Conservation (phyloP, 1,140 invertebrate species). For the Luehdorfia chinensis region DNA sequence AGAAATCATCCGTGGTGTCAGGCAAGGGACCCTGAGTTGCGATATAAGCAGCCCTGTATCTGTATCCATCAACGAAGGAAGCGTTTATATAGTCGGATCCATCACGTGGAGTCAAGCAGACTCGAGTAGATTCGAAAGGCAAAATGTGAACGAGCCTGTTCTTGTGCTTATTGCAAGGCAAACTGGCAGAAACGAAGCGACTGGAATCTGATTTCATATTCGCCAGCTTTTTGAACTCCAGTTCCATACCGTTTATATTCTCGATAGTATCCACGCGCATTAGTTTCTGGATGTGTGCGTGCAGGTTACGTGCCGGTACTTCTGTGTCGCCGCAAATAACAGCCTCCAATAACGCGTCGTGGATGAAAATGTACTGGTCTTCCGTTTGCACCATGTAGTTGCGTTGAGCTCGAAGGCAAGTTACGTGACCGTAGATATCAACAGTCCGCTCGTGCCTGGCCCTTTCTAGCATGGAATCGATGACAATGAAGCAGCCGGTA, state of each 20-base stretch:
- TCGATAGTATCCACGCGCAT: constrained; percentile 89
- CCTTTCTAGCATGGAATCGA: constrained; percentile 97
- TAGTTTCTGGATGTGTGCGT: constrained; percentile 95
- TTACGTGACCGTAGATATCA: constrained; percentile 99
- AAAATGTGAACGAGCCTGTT: constrained; percentile 98
- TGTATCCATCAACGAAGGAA: constrained; percentile 97
- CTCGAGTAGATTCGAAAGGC: constrained; percentile 97
- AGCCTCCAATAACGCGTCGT: constrained; percentile 97
- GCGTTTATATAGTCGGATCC: constrained; percentile 99
- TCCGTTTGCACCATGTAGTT: constrained; percentile 99
- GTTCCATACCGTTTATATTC: constrained; percentile 96
- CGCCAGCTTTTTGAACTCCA: constrained; percentile 98
- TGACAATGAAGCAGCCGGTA: constrained; percentile 99
- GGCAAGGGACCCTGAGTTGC: constrained; percentile 97
- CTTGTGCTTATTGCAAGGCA: constrained; percentile 98
- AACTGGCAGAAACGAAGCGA: constrained; percentile 96
- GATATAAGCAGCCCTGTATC: constrained; percentile 95
- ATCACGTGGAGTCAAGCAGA: constrained; percentile 95
- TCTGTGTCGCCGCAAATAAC: constrained; percentile 97
- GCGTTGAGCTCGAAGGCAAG: constrained; percentile 96
- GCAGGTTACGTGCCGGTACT: constrained; percentile 92
- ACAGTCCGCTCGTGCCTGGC: constrained; percentile 97
- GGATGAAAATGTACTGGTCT: constrained; percentile 99
- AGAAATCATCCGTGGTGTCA: constrained; percentile 98
- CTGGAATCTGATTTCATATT: constrained; percentile 96